These are phyloP conservation scores for Enteromius argenteus DNA, from an alignment of 2,797 vertebrate genomes.

Conservation along the genomic window DNA sequence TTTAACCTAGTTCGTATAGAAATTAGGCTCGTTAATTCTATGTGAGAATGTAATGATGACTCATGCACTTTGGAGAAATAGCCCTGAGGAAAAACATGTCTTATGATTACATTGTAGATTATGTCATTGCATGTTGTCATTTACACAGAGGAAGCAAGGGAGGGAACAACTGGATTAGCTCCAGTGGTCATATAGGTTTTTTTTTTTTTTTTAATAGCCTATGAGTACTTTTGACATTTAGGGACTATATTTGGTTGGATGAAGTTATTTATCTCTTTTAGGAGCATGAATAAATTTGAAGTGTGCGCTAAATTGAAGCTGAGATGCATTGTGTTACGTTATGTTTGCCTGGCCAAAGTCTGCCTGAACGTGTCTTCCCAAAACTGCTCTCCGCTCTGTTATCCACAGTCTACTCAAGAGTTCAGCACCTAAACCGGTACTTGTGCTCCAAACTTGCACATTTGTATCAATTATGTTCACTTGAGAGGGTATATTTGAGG, in stretches of 20 bases:
- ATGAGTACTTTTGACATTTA: background rate
- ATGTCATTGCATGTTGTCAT: slow-evolving; percentile 12
- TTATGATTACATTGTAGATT: slow-evolving; percentile 23
- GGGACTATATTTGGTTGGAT: background rate
- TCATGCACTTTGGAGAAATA: background rate
- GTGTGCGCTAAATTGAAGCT: background rate
- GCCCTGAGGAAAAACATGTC: background rate
- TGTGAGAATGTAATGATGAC: slow-evolving; percentile 14
- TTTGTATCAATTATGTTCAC: slow-evolving; percentile 57
- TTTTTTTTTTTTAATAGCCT: background rate
- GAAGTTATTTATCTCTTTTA: background rate
- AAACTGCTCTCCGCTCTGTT: slow-evolving; percentile 42
- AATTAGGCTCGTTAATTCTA: background rate
- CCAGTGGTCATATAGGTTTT: background rate
- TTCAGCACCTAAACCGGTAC: slow-evolving; percentile 53
- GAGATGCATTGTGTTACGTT: slow-evolving; percentile 5
- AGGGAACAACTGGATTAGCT: slow-evolving; percentile 22
- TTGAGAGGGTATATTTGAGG: slow-evolving; percentile 47
- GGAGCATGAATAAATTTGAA: slow-evolving; percentile 3
- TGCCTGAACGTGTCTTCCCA: slow-evolving; percentile 47
- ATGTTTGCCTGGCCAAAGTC: slow-evolving; percentile 21
- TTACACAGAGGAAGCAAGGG: slow-evolving; percentile 11
- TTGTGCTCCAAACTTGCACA: slow-evolving; percentile 50
- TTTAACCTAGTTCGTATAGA: background rate
- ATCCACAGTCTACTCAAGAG: slow-evolving; percentile 52